Base-by-base conservation (phyloP, 2,113 vertebrate genomes). In the Alligator sinensis region DNA sequence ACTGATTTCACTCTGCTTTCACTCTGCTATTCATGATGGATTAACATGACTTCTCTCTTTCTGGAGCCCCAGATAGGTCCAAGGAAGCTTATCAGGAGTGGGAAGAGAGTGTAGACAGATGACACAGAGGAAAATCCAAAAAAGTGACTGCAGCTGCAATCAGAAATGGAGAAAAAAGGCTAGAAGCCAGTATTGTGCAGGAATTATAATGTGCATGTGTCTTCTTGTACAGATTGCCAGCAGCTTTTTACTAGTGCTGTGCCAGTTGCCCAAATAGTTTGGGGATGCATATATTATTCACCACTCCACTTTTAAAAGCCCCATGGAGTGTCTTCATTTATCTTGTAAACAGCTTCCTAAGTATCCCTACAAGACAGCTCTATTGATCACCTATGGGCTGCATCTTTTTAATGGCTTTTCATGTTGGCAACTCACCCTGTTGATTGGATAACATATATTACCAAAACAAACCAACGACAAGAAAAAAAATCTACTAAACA, bases 261-360 rank as follows among this genome's bases (percentile, higher is more conserved):
- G 13, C 16, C 19, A 2, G 10, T 17, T 47, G 47, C 79, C 66
- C 62, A 62, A 8, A 80, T 86, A 96, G 63, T 4, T 70, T 66
- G n/a, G 6, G 3, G 19, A 87, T 77, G 77, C 68, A 94, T 77
- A 93, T 64, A 86, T 24, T 92, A 83, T 92, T 96, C 95, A 93
- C 88, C 76, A 21, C 63, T 55, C n/a, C 62, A 88, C 77, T 6
- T 4, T 8, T 34, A 85, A 55, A 21, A 76, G 34, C 68, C n/a
- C 30, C 25, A 66, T 59, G n/a, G 59, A 22, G 54, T 30, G 68
- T 66, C 72, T 70, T 80, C 60, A 24, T 82, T 30, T 66, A 72
- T 83, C 25, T 64, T 60, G 60, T 7, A 34, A n/a, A 25, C 22
- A 27, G 22, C 60, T 91, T 60, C 66, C 27, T 54, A 79, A 80